Conservation (phyloP, 30 jellyfish, hydroid and myxozoan genomes). For the Turritopsis rubra region DNA sequence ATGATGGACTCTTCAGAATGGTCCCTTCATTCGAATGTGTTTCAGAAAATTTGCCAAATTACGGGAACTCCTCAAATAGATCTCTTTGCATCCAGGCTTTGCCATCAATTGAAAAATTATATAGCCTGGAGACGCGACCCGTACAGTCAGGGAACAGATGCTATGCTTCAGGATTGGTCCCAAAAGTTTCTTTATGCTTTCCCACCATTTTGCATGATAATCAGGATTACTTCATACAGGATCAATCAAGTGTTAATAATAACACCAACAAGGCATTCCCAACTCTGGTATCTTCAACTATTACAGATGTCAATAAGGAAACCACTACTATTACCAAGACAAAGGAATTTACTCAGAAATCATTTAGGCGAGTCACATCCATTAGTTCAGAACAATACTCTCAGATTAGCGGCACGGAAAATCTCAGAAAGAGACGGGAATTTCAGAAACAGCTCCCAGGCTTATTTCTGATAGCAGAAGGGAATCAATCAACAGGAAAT, state of each 20-base stretch:
- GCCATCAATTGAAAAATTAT: neutral
- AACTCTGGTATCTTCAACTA: neutral
- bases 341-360: conserved; percentile 14
- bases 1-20: conserved; percentile 12
- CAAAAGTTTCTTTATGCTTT: conserved; percentile 5
- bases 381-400: conserved; percentile 1
- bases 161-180: conserved; percentile 3
- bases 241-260: neutral
- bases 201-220: neutral
- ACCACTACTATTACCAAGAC: neutral
- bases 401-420: conserved; percentile 19
- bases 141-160: conserved; percentile 14
- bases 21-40: neutral
- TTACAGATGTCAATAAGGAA: neutral
- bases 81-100: conserved; percentile 1
- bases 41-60: neutral
- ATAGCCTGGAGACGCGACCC: neutral
- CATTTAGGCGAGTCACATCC: conserved; percentile 11
- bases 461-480: neutral
- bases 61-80: neutral
- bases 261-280: conserved; percentile 11
- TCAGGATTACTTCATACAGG: neutral
- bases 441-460: neutral
- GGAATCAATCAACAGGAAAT: neutral
- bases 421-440: conserved; percentile 11